A percentile compares a stretch with the other conserved stretches of the same genome.
These are phyloP conservation scores for Sminthurinus aureus DNA, from an alignment of 2,888 invertebrate species.

Conservation along the genomic window DNA sequence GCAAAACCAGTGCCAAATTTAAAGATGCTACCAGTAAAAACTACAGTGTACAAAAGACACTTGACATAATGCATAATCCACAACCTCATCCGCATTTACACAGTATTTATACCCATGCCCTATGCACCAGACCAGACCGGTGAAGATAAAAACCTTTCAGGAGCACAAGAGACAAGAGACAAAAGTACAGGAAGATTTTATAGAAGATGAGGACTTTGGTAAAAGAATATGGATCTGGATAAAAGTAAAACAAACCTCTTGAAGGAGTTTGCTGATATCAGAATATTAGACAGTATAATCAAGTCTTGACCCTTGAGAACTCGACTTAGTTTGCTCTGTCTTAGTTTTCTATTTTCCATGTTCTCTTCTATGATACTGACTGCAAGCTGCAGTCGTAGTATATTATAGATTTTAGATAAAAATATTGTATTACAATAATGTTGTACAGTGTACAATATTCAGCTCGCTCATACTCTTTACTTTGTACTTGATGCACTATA, in stretches of 20 bases:
- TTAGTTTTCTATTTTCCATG: no score
- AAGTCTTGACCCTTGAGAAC: background rate
- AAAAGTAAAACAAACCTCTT: background rate
- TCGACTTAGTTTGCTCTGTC: background rate
- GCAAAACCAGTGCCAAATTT: background rate
- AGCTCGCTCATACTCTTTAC: background rate
- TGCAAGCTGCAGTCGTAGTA: background rate
- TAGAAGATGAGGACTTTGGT: background rate
- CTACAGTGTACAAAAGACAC: background rate
- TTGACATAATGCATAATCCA: background rate
- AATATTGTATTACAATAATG: no score
- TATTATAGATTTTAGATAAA: background rate
- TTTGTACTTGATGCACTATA: no score
- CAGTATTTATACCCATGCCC: background rate
- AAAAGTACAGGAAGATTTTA: slow-evolving; percentile 21
- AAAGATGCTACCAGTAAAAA: slow-evolving; percentile 21
- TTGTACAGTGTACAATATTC: no score
- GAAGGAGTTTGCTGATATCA: background rate
- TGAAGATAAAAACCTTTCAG: background rate
- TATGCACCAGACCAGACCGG: no score
- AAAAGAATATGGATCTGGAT: background rate
- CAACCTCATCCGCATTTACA: background rate
- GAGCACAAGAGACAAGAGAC: background rate
- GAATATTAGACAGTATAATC: background rate
- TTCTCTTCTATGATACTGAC: background rate